These are phyloP conservation scores for Cetonia aurata DNA, from an alignment of 2,888 invertebrate genomes.

Conservation along the genomic window DNA sequence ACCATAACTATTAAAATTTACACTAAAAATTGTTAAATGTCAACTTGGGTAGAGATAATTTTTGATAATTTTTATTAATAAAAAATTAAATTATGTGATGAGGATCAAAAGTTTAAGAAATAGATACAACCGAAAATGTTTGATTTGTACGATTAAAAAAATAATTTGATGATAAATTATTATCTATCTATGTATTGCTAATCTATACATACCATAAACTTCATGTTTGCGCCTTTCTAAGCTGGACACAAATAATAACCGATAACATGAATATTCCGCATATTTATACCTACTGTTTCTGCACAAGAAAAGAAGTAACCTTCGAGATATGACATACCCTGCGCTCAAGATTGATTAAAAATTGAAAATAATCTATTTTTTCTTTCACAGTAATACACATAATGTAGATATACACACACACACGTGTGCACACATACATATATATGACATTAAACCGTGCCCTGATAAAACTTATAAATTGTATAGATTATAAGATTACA, in stretches of 20 bases:
- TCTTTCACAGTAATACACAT: constrained; percentile 1
- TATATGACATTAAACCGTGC: constrained; percentile 35
- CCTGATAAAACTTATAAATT: constrained; percentile 33
- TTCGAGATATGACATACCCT: constrained; percentile 30
- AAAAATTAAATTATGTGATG: too few species aligned
- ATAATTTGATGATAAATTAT: too few species aligned
- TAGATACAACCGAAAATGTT: too few species aligned
- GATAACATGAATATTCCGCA: constrained; percentile 32
- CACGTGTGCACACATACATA: neutral
- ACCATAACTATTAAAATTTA: too few species aligned
- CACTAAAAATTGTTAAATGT: too few species aligned
- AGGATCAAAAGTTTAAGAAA: too few species aligned
- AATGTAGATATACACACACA: too few species aligned
- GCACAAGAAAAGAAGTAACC: constrained; percentile 21
- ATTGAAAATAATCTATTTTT: constrained; percentile 34
- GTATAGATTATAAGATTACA: neutral
- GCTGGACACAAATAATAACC: constrained; percentile 33
- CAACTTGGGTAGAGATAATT: too few species aligned
- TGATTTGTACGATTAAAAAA: too few species aligned
- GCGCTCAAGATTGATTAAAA: constrained; percentile 32
- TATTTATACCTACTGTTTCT: constrained; percentile 36
- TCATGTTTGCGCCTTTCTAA: constrained; percentile 38
- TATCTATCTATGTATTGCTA: neutral
- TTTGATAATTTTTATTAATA: too few species aligned
- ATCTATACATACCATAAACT: constrained; percentile 27